Conservation (phyloP, 2,113 vertebrate genomes). For the Puffinus mauretanicus region DNA sequence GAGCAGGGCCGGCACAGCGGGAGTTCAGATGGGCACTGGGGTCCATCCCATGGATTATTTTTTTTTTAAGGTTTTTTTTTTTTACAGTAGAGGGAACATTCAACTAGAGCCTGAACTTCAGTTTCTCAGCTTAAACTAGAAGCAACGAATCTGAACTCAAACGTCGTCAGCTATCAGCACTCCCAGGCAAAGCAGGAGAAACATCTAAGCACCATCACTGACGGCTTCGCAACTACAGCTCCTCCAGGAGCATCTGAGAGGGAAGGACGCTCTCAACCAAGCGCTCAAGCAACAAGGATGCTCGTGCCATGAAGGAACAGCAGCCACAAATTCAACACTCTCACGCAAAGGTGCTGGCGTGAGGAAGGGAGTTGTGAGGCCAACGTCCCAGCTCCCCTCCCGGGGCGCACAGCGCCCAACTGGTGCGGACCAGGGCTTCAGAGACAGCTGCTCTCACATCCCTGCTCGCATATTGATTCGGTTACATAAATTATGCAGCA, state of each 20-base stretch:
- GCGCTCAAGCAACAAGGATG: neutral
- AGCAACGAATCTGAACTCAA: neutral
- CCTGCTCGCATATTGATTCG: constrained; percentile 12
- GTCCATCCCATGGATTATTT: neutral
- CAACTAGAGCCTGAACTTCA: neutral
- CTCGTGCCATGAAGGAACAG: neutral
- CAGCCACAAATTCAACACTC: neutral
- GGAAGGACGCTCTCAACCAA: neutral
- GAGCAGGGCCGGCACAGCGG: accelerated
- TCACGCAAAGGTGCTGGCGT: accelerated
- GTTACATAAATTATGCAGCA: constrained; percentile 63
- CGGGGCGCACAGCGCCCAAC: neutral
- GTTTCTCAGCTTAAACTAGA: neutral
- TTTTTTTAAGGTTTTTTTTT: neutral
- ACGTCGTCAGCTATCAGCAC: accelerated
- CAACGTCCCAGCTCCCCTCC: neutral
- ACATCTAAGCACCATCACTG: neutral
- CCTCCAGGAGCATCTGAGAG: neutral
- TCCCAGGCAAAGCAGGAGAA: neutral
- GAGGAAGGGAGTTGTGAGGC: neutral
- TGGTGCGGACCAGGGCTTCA: neutral
- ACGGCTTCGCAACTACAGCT: neutral
- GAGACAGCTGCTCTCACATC: neutral
- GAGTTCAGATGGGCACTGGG: neutral
- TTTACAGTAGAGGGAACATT: neutral